Evolutionary conservation across 1,140 invertebrate genomes (phyloP).

Genomic region (Paraescarpia echinospica): DNA sequence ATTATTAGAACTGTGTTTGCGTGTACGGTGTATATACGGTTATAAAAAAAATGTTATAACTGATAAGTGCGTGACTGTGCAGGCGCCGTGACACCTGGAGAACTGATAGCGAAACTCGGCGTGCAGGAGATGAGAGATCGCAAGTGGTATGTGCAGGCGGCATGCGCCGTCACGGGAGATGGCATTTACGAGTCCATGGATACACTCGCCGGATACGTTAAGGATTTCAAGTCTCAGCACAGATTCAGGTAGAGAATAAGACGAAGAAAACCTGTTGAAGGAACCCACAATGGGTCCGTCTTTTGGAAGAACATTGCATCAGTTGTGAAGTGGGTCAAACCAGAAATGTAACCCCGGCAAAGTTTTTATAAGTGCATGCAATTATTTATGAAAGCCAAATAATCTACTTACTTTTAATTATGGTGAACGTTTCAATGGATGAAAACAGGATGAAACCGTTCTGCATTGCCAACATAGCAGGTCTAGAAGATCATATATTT

Average conservation of each 20-base stretch:
- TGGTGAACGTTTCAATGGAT: too few relatives aligned
- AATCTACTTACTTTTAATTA: conserved; percentile 1
- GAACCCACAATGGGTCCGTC: neutral
- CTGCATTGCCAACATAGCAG: too few relatives aligned
- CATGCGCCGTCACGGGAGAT: conserved; percentile 44
- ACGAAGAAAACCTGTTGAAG: neutral
- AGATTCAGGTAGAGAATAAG: neutral
- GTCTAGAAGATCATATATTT: too few relatives aligned
- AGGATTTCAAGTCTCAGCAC: conserved; percentile 33
- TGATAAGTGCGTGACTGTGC: conserved; percentile 15
- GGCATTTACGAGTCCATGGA: conserved; percentile 50
- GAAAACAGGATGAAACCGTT: too few relatives aligned
- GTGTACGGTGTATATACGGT: neutral
- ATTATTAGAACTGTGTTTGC: neutral
- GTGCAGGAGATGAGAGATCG: conserved; percentile 34
- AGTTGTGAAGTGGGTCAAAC: neutral
- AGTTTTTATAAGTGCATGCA: neutral
- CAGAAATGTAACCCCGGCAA: neutral
- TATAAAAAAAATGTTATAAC: neutral
- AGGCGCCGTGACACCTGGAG: conserved; percentile 37
- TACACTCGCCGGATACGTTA: conserved; percentile 42
- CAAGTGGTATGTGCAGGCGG: conserved; percentile 46
- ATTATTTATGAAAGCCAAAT: neutral
- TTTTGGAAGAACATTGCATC: neutral
- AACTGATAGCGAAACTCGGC: conserved; percentile 38